Base-by-base conservation (phyloP, 2,113 vertebrate species). In the Numenius arquata region DNA sequence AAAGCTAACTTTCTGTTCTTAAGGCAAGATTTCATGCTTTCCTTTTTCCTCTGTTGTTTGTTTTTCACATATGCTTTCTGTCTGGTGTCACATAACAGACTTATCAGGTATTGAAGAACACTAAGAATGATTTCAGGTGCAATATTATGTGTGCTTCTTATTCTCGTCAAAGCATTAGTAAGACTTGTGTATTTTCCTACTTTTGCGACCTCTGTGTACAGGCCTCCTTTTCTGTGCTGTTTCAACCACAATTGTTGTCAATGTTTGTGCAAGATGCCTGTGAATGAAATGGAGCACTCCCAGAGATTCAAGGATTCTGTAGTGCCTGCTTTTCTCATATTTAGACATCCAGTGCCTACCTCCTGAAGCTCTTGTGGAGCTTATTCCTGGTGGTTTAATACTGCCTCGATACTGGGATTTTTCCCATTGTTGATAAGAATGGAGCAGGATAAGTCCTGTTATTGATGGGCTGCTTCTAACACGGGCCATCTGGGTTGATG, bases 401-500 rank as follows among this genome's bases (percentile, higher is more conserved):
- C 11, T 21, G 8, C 7, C 15, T 50, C 1, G 1, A 17, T 40
- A 29, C 5, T 36, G 30, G 7, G 16, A n/a, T 48, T 78, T 78
- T 71, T 34, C 38, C 11, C 50, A 27, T 0, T 45, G 32, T 59
- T 23, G 12, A 19, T 36, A 78, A 75, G 55, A 16, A 47, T 8
- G 15, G 27, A 85, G 12, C 1, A 11, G 32, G 14, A 11, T 45
- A 67, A 80, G 8, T 61, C 22, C n/a, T 1, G 0, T 10, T 68
- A 11, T 11, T 76, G 23, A 6, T 65, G 25, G 26, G 53, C 22
- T 81, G n/a, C 20, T 70, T 58, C 27, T 77, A 30, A 15, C 6
- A 48, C 1, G 2, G 19, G 5, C 12, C 12, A 38, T 12, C 68
- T 43, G 34, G 30, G 27, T 16, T 61, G 72, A 53, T 20, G 34